A percentile compares a stretch with the other conserved stretches of the same genome.
These are phyloP conservation scores for Globodera ellingtonae DNA, from an alignment of 1,140 invertebrate species.

Conservation along the genomic window DNA sequence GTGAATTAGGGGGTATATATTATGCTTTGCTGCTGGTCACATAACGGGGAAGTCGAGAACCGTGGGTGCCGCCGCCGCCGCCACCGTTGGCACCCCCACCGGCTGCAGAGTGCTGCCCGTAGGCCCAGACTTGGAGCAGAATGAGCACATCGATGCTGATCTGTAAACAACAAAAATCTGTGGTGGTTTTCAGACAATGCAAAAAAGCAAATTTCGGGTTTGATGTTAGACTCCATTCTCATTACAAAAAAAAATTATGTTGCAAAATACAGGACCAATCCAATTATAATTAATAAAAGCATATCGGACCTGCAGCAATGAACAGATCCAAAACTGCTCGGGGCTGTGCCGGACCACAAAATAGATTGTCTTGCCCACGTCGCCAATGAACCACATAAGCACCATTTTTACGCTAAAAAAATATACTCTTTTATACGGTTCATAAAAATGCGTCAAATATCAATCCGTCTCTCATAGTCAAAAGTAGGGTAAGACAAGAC, in stretches of 20 bases:
- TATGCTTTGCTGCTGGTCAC: background rate
- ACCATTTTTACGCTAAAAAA: slow-evolving; percentile 79
- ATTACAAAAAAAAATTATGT: no score
- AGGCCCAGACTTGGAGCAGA: slow-evolving; percentile 76
- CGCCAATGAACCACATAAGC: slow-evolving; percentile 86
- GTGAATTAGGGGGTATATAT: background rate
- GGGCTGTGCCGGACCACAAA: slow-evolving; percentile 87
- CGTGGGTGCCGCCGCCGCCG: background rate
- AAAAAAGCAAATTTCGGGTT: no score
- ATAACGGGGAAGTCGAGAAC: background rate
- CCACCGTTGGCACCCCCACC: background rate
- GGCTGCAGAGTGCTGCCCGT: slow-evolving; percentile 52
- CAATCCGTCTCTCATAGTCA: no score
- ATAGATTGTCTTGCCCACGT: slow-evolving; percentile 95
- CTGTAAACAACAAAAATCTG: slow-evolving; percentile 41
- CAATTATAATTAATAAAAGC: no score
- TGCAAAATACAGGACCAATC: no score
- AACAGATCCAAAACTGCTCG: slow-evolving; percentile 92
- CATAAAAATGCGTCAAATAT: background rate
- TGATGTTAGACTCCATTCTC: no score
- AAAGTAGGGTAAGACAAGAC: no score
- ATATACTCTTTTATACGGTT: slow-evolving; percentile 22
- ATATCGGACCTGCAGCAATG: slow-evolving; percentile 77
- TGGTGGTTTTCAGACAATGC: no score
- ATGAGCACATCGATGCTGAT: slow-evolving; percentile 81